These are phyloP conservation scores for Dynastes grantii DNA, from an alignment of 2,888 invertebrate genomes.

Conservation along the genomic window DNA sequence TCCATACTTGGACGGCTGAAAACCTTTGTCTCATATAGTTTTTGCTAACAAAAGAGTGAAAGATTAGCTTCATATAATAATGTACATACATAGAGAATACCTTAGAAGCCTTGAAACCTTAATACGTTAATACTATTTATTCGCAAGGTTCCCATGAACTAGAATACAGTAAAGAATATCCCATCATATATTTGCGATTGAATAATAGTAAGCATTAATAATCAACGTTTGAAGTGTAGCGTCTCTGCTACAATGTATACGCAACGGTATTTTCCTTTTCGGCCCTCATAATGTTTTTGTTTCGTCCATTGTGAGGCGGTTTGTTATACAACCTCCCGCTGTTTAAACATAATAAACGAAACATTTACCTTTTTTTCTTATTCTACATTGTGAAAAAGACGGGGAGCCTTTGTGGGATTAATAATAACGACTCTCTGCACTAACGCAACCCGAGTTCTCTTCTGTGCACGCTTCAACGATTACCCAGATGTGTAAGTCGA, in stretches of 20 bases:
- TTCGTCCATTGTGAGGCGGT: conserved; percentile 51
- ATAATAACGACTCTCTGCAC: conserved; percentile 43
- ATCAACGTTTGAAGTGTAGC: conserved; percentile 32
- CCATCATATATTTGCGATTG: conserved; percentile 18
- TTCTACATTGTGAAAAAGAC: conserved; percentile 41
- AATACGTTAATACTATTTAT: background rate
- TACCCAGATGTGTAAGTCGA: conserved; percentile 36
- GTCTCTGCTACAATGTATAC: background rate
- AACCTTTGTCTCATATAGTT: too few species aligned
- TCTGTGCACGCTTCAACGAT: conserved; percentile 37
- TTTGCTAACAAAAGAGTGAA: too few species aligned
- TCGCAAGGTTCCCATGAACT: conserved; percentile 22
- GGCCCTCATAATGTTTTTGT: conserved; percentile 46
- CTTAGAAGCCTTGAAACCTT: too few species aligned
- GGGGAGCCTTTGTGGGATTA: conserved; percentile 46
- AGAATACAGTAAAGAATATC: conserved; percentile 14
- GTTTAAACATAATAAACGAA: conserved; percentile 49
- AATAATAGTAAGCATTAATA: conserved; percentile 36
- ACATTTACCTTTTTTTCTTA: conserved; percentile 39
- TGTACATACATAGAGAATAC: too few species aligned
- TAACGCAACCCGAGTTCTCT: conserved; percentile 30
- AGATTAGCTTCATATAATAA: too few species aligned
- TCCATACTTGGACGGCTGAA: too few species aligned
- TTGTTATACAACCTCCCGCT: conserved; percentile 52
- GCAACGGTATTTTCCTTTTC: conserved; percentile 40